Evolutionary conservation across 2,888 invertebrate species (phyloP).

Genomic region (Tetanocera ferruginea): DNA sequence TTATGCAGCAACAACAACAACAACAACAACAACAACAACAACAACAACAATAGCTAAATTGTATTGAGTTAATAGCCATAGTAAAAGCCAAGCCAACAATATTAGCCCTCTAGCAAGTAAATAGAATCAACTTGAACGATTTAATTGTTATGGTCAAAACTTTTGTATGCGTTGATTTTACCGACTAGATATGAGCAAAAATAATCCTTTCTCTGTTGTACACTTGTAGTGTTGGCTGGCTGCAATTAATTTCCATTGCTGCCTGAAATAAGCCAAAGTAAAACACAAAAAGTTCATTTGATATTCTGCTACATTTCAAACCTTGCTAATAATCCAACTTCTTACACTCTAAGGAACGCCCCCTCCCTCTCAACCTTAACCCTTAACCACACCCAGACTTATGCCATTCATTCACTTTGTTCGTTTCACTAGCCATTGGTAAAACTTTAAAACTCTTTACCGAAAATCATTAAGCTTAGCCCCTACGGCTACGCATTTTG

Average conservation of each 20-base stretch:
- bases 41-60: too few relatives aligned
- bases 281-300: too few relatives aligned
- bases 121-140: neutral
- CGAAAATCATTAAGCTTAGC: slow-evolving; percentile 18
- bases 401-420: neutral
- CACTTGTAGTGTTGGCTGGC: too few relatives aligned
- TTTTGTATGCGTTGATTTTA: slow-evolving; percentile 24
- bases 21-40: too few relatives aligned
- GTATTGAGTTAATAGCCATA: too few relatives aligned
- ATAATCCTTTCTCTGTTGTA: neutral
- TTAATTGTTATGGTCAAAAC: slow-evolving; percentile 28
- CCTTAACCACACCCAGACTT: neutral
- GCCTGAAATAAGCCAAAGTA: too few relatives aligned
- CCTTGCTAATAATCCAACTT: too few relatives aligned
- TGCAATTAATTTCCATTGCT: too few relatives aligned
- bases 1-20: too few relatives aligned
- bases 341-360: too few relatives aligned
- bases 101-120: slow-evolving; percentile 1
- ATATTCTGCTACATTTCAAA: too few relatives aligned
- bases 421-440: neutral
- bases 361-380: too few relatives aligned
- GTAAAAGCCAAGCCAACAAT: neutral
- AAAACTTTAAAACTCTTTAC: slow-evolving; percentile 15
- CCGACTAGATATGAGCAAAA: neutral
- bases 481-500: neutral